Conservation (phyloP, 2,113 vertebrate species). For the Brienomyrus brachyistius region DNA sequence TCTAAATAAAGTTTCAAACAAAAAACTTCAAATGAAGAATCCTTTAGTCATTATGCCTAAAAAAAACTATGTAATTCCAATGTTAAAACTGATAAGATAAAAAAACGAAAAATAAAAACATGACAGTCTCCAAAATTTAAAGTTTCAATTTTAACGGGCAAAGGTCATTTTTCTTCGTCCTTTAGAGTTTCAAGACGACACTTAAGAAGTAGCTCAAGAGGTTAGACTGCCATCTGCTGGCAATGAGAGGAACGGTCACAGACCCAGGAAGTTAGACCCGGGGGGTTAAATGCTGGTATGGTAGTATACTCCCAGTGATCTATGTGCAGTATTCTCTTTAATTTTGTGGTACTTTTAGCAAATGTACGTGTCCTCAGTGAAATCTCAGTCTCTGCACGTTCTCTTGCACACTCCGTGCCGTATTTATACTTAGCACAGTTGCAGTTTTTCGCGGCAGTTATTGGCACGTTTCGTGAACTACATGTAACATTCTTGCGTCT, state of each 20-base stretch:
- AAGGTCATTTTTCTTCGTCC: background rate
- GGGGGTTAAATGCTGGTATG: background rate
- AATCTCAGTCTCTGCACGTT: background rate
- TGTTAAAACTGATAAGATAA: background rate
- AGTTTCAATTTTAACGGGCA: background rate
- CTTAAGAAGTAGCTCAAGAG: background rate
- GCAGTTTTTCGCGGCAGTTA: background rate
- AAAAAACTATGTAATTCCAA: background rate
- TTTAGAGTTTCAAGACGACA: background rate
- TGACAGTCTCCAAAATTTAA: background rate
- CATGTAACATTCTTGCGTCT: background rate
- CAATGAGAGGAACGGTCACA: background rate
- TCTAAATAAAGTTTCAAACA: background rate
- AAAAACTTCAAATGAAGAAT: background rate
- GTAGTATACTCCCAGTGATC: background rate
- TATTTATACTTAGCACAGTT: background rate
- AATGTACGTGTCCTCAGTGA: background rate
- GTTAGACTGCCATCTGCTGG: slow-evolving; percentile 2
- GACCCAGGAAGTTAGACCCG: background rate
- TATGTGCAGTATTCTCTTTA: background rate
- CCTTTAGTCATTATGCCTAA: background rate
- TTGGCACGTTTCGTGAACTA: background rate
- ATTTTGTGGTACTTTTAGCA: background rate
- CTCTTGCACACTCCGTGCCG: background rate
- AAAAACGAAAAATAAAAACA: background rate